Percentiles rank a stretch among this genome's conserved stretches.
Conservation (phyloP, 2,888 invertebrate species). For the Lasioglossum pauxillum region DNA sequence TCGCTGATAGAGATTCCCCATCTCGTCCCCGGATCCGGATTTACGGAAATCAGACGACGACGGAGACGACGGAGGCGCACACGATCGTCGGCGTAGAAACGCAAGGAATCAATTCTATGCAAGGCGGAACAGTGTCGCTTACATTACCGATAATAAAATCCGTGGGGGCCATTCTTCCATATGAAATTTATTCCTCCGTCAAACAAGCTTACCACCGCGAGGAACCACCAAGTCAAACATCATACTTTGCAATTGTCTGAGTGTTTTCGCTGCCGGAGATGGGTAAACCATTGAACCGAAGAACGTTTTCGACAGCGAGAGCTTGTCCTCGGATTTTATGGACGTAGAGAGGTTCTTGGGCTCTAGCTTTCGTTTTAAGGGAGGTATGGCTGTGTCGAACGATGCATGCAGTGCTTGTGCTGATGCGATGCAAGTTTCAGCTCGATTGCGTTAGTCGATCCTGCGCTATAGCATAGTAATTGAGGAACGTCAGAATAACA, state of each 20-base stretch:
- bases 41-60: slow-evolving; percentile 24
- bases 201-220: slow-evolving; percentile 2
- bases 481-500: neutral
- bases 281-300: neutral
- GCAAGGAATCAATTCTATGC: slow-evolving; percentile 36
- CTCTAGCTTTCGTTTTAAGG: neutral
- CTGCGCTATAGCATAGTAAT: neutral
- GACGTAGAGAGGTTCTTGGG: neutral
- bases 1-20: slow-evolving; percentile 51
- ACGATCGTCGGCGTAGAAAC: slow-evolving; percentile 19
- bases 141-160: slow-evolving; percentile 6
- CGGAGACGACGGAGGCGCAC: neutral
- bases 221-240: slow-evolving; percentile 14
- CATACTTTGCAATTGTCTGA: slow-evolving; percentile 1
- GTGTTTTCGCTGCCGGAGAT: neutral
- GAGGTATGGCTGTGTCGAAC: neutral
- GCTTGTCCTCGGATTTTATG: neutral
- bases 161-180: neutral
- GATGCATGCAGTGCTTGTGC: neutral
- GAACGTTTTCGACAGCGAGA: neutral
- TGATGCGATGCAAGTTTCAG: neutral
- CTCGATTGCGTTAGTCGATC: neutral
- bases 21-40: slow-evolving; percentile 34
- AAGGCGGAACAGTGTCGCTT: neutral
- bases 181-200: slow-evolving; percentile 11